Percentiles rank a stretch among this genome's conserved stretches.
phyloP scores from a whole-genome alignment of 2,113 vertebrate species.

The Strix aluco region DNA sequence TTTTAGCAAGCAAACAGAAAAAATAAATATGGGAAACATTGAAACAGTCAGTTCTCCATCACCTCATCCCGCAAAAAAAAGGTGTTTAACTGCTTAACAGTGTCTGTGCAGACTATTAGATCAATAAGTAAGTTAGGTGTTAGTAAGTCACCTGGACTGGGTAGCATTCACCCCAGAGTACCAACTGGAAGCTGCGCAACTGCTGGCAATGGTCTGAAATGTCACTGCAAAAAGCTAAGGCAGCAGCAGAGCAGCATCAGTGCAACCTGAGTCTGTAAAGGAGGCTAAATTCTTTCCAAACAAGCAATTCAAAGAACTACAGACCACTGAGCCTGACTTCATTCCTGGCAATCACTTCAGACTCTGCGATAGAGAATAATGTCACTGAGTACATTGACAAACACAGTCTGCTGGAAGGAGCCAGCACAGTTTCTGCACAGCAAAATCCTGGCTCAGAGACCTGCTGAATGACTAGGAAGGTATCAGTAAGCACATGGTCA shows the following conservation, averaged over 20 bases:
- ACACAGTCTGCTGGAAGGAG: background rate
- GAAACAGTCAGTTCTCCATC: background rate
- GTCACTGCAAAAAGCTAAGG: background rate
- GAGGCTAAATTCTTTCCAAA: background rate
- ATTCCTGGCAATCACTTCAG: background rate
- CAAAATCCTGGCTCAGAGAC: background rate
- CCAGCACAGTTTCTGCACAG: background rate
- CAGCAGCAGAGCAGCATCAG: background rate
- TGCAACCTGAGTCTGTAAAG: background rate
- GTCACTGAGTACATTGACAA: background rate
- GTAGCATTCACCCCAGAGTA: background rate
- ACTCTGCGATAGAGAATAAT: background rate
- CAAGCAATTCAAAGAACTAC: rapidly evolving
- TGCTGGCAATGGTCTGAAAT: background rate
- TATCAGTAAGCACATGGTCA: background rate
- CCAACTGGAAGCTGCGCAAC: background rate
- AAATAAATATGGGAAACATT: background rate
- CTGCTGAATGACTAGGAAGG: background rate
- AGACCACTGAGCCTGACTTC: background rate
- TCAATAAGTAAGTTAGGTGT: background rate
- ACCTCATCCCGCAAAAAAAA: rapidly evolving
- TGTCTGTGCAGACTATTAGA: background rate
- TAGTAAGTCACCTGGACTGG: background rate
- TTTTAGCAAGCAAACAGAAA: background rate
- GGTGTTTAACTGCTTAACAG: background rate